Percentiles rank a stretch among this genome's conserved stretches.
These are phyloP conservation scores for Platycnemis pennipes DNA, from an alignment of 2,888 invertebrate species.

Conservation along the genomic window DNA sequence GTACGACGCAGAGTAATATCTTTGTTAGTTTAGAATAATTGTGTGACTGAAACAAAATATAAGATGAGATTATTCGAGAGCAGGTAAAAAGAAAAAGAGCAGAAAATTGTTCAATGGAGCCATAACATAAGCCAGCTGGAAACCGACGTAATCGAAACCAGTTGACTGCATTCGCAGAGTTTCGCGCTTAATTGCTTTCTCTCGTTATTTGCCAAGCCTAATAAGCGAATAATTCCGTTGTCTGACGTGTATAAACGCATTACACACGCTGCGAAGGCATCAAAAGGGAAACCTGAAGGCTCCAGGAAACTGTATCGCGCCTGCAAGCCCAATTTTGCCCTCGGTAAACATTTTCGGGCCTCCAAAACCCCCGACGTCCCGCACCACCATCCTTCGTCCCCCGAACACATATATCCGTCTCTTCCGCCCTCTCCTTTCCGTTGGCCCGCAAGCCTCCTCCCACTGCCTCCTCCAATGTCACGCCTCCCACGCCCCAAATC, in stretches of 20 bases:
- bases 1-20: no score
- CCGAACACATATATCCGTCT: background rate
- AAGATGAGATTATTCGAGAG: no score
- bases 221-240: conserved; percentile 2
- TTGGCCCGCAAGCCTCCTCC: no score
- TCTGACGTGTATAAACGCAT: background rate
- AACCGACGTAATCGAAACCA: background rate
- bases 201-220: background rate
- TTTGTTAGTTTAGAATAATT: no score
- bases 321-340: background rate
- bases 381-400: background rate
- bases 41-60: no score
- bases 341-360: background rate
- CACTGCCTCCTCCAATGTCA: no score
- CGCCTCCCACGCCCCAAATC: background rate
- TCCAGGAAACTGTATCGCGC: background rate
- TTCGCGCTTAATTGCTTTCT: background rate
- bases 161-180: background rate
- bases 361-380: background rate
- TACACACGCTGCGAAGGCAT: background rate
- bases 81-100: no score
- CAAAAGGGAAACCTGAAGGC: background rate
- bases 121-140: background rate
- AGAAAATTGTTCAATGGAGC: no score
- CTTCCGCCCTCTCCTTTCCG: no score